Evolutionary conservation across 2,797 vertebrate genomes (phyloP).

Genomic region (Peromyscus melanophrys): DNA sequence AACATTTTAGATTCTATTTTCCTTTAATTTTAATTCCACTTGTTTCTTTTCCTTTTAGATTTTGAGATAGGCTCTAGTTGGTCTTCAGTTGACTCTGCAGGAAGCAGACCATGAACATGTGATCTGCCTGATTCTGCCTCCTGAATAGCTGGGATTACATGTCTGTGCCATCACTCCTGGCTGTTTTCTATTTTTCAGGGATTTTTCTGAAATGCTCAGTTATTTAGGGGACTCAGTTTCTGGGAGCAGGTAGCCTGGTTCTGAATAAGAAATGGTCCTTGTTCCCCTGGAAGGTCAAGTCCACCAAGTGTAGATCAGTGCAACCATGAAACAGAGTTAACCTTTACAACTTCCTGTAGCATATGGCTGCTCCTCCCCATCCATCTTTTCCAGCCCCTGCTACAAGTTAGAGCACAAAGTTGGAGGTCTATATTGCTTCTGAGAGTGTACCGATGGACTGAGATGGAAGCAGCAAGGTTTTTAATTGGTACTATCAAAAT

Average conservation of each 20-base stretch:
- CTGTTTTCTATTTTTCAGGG: background rate
- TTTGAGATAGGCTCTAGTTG: background rate
- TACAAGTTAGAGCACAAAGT: background rate
- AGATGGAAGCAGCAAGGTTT: background rate
- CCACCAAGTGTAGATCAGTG: background rate
- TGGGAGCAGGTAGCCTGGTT: background rate
- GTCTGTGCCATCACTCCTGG: no score
- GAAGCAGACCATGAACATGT: background rate
- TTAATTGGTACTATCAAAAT: background rate
- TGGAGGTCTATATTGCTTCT: background rate
- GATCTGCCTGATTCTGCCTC: background rate
- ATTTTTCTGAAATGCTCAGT: background rate
- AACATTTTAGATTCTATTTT: background rate
- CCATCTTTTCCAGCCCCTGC: background rate
- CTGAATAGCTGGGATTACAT: background rate
- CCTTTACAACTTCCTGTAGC: background rate
- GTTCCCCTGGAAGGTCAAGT: background rate
- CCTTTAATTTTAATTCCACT: background rate
- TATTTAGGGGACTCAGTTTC: background rate
- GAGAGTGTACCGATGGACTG: background rate
- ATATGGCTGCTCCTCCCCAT: rapidly evolving
- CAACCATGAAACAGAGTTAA: background rate
- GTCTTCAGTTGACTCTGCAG: background rate
- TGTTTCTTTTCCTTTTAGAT: background rate
- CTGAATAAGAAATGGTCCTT: background rate